Evolutionary conservation across 2,888 invertebrate species (phyloP), one percentile per base, ranked within the genome.

Genomic region (Pandemis heparana): DNA sequence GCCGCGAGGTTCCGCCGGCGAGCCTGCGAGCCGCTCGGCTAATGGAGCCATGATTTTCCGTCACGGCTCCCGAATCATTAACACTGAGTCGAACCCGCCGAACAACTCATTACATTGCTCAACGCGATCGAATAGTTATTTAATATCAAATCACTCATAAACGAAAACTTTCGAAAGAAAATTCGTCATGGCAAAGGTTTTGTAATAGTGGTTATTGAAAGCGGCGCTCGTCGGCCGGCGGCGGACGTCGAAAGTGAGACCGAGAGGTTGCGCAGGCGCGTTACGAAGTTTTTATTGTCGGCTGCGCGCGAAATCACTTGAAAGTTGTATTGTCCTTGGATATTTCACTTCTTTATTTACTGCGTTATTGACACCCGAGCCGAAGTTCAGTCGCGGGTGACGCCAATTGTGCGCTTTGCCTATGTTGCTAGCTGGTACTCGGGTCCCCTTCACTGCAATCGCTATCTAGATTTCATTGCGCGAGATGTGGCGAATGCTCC

Each of bases 291-390:
- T 92, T 94, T 93, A 92, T 91, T 91, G 92, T 92, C 91, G 92
- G 91, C 90, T 85, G 92, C 91, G 92, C 92, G 92, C 92, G 94
- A 94, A 94, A 94, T 94, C 93, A 92, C 91, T 94, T 91, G 94
- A 94, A 94, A 94, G 94, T 94, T 91, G 91, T 90, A 90, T 90
- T 93, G 94, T 94, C 93, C 94, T 94, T 94, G 94, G 92, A 88
- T 93, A 92, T 92, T 94, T 94, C 92, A 93, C 91, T 93, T 92
- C 89, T 92, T 92, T 93, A 92, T 92, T 92, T 89, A 87, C 87
- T 87, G 87, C 89, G 88, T 92, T 93, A 92, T 92, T 92, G 91
- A 92, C 89, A 91, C 87, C 87, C 86, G 86, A 89, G 86, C 85
- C 88, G 88, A 89, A 89, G 89, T 91, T 89, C 87, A 87, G 82